Base-by-base conservation (phyloP, 1,140 invertebrate species). In the Paralvinella palmiformis region DNA sequence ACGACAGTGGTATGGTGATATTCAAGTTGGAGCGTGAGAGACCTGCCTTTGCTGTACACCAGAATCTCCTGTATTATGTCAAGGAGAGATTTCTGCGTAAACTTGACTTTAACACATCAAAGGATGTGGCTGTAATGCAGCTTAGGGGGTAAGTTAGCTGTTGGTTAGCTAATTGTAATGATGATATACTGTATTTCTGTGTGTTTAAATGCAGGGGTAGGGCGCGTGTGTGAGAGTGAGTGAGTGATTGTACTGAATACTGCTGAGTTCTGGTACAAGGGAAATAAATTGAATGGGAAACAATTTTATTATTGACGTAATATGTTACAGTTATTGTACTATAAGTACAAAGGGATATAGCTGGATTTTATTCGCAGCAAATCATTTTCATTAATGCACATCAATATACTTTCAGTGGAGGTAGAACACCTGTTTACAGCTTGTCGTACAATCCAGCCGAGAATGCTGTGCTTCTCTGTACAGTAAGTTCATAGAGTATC, bases 371-470 rank as follows among this genome's bases (percentile, higher is more conserved):
- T 41, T 41, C 10, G 37, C 37, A 41, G n/a, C 37, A 41, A 41
- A 41, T 10, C n/a, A 41, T 10, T n/a, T 13, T 41, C 10, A 41
- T 41, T 41, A 41, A 41, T 41, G 10, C 10, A 13, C 10, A n/a
- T 57, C 7, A 31, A 31, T 57, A 13, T 33, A 20, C 63, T 70
- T 72, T 3, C 68, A 79, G 77, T 53, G 75, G 78, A 17, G 71
- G 70, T 7, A 68, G 73, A 32, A 71, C 65, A 32, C 76, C 75
- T 15, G 69, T 79, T 0, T 76, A 81, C 79, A 92, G 89, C 73
- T 91, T 99, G 86, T 95, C 93, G 0, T 96, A 97, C 76, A 99
- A 99, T 82, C 93, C 94, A 59, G 94, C 95, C 2, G 89, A 96
- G 74, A 93, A 96, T 81, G 88, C 91, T 20, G 87, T 97, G 44